Evolutionary conservation across 1,140 invertebrate species (phyloP).

Genomic region (Zeugodacus cucurbitae): DNA sequence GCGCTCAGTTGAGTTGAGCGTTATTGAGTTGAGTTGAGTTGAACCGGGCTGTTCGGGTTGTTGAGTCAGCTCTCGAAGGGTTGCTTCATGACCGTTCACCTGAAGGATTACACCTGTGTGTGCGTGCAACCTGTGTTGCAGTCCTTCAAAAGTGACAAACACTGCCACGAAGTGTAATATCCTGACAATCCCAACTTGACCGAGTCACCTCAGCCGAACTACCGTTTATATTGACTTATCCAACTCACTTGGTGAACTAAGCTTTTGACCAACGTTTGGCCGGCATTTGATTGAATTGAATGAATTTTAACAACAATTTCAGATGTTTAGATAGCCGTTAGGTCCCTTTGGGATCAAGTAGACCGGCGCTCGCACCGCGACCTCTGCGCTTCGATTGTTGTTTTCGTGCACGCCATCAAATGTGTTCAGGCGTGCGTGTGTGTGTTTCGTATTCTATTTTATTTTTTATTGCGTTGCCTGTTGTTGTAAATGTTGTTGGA

Average conservation of each 20-base stretch:
- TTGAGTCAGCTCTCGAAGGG: constrained; percentile 17
- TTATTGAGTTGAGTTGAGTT: background rate
- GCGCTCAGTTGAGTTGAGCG: background rate
- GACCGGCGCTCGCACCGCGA: background rate
- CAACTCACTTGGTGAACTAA: background rate
- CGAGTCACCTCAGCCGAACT: background rate
- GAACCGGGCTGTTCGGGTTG: background rate
- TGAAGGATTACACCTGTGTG: background rate
- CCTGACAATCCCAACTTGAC: background rate
- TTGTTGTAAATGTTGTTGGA: background rate
- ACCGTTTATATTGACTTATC: background rate
- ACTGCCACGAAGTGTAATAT: background rate
- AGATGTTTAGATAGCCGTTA: background rate
- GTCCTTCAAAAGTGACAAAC: background rate
- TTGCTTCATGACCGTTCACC: background rate
- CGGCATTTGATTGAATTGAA: constrained; percentile 23
- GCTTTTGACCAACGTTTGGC: background rate
- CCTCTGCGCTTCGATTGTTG: background rate
- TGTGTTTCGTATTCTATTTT: constrained; percentile 2
- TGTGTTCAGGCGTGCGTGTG: background rate
- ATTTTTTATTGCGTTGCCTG: background rate
- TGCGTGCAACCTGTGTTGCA: background rate
- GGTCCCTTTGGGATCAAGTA: constrained; percentile 37
- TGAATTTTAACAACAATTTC: constrained; percentile 7
- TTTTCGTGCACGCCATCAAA: background rate